Conservation (phyloP, 2,113 vertebrate genomes). For the Macroglossus sobrinus region DNA sequence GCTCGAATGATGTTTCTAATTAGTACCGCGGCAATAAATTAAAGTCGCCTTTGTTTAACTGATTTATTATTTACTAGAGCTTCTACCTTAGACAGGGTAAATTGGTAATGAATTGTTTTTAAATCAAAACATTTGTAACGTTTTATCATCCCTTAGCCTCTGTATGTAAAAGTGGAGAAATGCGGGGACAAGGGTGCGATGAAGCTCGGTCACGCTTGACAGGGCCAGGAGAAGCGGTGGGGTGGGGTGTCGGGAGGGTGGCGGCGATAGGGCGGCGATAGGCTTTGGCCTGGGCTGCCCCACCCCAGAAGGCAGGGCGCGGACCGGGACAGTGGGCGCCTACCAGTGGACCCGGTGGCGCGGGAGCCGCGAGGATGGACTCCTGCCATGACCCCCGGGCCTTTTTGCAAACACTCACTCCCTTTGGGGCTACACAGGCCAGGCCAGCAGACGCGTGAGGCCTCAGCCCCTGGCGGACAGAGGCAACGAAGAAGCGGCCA, state of each 20-base stretch:
- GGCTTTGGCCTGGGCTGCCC: not conserved
- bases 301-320: not conserved
- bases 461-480: not conserved
- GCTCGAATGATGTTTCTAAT: slow-evolving; percentile 88
- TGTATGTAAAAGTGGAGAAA: not conserved
- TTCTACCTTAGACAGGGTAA: slow-evolving; percentile 79
- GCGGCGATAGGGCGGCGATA: not conserved
- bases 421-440: not conserved
- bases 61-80: slow-evolving; percentile 86
- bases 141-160: slow-evolving; percentile 70
- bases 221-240: not conserved
- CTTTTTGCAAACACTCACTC: not conserved
- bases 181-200: not conserved
- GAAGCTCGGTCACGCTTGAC: not conserved
- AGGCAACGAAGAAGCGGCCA: not conserved
- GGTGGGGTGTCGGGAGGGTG: accelerated
- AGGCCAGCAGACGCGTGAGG: not conserved
- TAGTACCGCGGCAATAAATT: slow-evolving; percentile 85
- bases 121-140: slow-evolving; percentile 79
- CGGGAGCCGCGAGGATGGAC: too few species aligned
- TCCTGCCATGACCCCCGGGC: not conserved
- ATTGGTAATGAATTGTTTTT: slow-evolving; percentile 83
- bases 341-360: not conserved
- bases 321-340: not conserved
- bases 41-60: slow-evolving; percentile 86